Conservation (phyloP, 2,113 vertebrate genomes). For the Cygnus atratus region DNA sequence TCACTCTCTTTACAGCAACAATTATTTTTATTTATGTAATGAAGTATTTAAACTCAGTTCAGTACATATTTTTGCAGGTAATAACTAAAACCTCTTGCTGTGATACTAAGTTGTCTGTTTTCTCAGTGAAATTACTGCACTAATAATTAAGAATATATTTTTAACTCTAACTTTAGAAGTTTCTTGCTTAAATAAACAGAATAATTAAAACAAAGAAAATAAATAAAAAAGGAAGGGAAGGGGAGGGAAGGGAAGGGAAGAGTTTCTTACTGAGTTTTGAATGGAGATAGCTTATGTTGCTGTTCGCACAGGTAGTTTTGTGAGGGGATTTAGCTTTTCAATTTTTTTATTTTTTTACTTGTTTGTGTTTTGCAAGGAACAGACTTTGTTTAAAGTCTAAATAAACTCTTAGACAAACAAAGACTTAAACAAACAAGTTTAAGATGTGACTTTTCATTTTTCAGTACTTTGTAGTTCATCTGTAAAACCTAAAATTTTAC, state of each 20-base stretch:
- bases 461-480: background rate
- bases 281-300: background rate
- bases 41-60: constrained; percentile 16
- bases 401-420: background rate
- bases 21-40: constrained; percentile 19
- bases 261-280: background rate
- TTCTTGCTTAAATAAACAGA: background rate
- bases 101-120: background rate
- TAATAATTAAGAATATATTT: constrained; percentile 7
- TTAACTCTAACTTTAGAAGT: background rate
- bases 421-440: background rate
- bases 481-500: background rate
- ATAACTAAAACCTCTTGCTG: constrained; percentile 23
- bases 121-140: constrained; percentile 9
- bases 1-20: background rate
- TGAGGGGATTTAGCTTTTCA: background rate
- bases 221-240: background rate
- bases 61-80: constrained; percentile 6
- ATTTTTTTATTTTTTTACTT: background rate
- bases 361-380: background rate
- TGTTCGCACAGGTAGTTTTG: background rate
- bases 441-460: background rate
- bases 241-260: too few relatives aligned
- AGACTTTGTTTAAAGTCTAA: background rate
- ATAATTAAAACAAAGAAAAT: background rate